Evolutionary conservation across 2,797 vertebrate genomes (phyloP), one percentile per base, ranked within the genome.

Genomic region (Siniperca obscura): DNA sequence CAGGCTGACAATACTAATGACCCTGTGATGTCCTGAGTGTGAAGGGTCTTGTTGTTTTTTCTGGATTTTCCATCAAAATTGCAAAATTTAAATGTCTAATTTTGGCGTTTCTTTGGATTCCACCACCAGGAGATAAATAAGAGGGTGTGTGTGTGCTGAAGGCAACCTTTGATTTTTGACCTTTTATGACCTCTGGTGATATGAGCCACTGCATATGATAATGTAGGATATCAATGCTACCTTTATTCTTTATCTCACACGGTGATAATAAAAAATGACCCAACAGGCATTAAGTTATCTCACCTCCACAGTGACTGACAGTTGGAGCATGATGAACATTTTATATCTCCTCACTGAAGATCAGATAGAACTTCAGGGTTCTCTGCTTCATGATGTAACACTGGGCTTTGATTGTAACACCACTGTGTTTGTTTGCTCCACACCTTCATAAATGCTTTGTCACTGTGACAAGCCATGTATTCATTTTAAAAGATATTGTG

Each of bases 321-420:
- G 30, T 36, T 36, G 7, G 21, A 66, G 50, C 17, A 27, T 0
- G 3, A 7, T 56, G 3, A 72, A 5, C 8, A 1, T 38, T 13
- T 40, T 19, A 25, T 10, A 11, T 6, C 34, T 40, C 13, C 2
- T 46, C 44, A 44, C 16, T 34, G 12, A 59, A 14, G n/a, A 30
- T 52, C 19, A 36, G 4, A 17, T 2, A 19, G 3, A 73, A 27
- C 55, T 25, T 60, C 50, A 69, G 7, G 30, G 75, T 50, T 68
- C 38, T 69, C 52, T 67, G 71, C 40, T 64, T 25, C 7, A 80
- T 91, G 78, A 91, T 80, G 86, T 65, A 89, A 91, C 57, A 79
- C 50, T 16, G 21, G 48, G 66, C 67, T 67, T 61, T 65, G 66
- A 64, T 85, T 90, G 81, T 64, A 70, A 59, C 46, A 61, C n/a